These are phyloP conservation scores for Dicyrtomina minuta DNA, from an alignment of 2,888 invertebrate genomes.

Conservation along the genomic window DNA sequence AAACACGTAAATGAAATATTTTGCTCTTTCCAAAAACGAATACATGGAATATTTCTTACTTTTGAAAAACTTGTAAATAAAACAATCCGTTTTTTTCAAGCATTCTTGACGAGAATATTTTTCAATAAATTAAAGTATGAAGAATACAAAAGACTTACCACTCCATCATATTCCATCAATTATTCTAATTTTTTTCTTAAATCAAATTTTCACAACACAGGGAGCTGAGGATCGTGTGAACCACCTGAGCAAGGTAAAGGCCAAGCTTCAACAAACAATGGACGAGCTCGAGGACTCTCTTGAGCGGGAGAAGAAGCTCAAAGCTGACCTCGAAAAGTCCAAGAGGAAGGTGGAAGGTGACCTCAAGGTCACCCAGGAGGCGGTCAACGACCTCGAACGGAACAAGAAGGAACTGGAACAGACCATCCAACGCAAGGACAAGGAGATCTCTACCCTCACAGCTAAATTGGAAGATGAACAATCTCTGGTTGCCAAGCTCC, in stretches of 20 bases:
- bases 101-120: too few species aligned
- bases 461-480: conserved; percentile 55
- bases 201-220: too few species aligned
- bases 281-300: conserved; percentile 98
- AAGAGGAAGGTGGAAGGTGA: conserved; percentile 64
- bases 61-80: too few species aligned
- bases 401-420: conserved; percentile 60
- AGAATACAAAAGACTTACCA: too few species aligned
- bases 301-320: conserved; percentile 98
- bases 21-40: too few species aligned
- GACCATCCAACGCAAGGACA: conserved; percentile 62
- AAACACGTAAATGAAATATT: too few species aligned
- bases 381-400: conserved; percentile 58
- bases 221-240: conserved; percentile 99
- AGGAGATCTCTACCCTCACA: conserved; percentile 60
- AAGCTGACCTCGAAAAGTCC: conserved; percentile 67
- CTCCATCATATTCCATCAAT: too few species aligned
- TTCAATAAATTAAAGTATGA: too few species aligned
- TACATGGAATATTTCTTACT: too few species aligned
- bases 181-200: too few species aligned
- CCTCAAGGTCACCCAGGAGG: conserved; percentile 59
- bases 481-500: conserved; percentile 40
- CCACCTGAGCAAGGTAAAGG: conserved; percentile 99
- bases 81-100: too few species aligned
- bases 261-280: conserved; percentile 96